Base-by-base conservation (phyloP, 2,797 vertebrate genomes). In the Synanceia verrucosa region DNA sequence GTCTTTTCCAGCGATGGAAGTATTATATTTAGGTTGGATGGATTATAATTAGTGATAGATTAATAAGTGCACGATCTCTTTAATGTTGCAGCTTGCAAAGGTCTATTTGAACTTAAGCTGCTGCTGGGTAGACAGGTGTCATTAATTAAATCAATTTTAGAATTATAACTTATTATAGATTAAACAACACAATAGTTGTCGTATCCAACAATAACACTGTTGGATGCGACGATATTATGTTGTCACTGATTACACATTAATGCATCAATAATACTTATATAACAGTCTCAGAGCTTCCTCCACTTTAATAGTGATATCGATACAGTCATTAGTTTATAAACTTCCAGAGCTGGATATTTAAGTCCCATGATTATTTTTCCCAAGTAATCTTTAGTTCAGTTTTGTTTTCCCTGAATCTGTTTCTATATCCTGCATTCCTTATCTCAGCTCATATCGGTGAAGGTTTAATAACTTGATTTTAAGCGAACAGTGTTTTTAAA, bases 391-490 rank as follows among this genome's bases (percentile, higher is more conserved):
- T 47, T 23, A 34, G 63, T 80, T 78, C 37, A n/a, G 44, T 84
- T 81, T 76, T 29, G 7, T 56, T 83, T 85, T 3, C 28, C 10
- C 9, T 26, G 52, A 81, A 86, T 24, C 28, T n/a, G 23, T 47
- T 60, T 59, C 18, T 23, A 11, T 6, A 29, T 21, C 7, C 21
- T 29, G 39, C 64, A 55, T 61, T 60, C 23, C 16, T 33, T 19
- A 26, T 56, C 6, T 52, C 9, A 55, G 19, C 16, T 2, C 4
- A 26, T 9, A 13, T 28, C 23, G n/a, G n/a, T n/a, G n/a, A n/a
- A n/a, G n/a, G n/a, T n/a, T n/a, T n/a, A n/a, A n/a, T n/a, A n/a
- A n/a, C n/a, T n/a, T n/a, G n/a, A n/a, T n/a, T n/a, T n/a, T n/a
- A n/a, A n/a, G n/a, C n/a, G n/a, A 28, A 39, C 9, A 21, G n/a